A percentile compares a stretch with the other conserved stretches of the same genome.
phyloP scores from a whole-genome alignment of 2,113 vertebrate species.

The Fregata magnificens region DNA sequence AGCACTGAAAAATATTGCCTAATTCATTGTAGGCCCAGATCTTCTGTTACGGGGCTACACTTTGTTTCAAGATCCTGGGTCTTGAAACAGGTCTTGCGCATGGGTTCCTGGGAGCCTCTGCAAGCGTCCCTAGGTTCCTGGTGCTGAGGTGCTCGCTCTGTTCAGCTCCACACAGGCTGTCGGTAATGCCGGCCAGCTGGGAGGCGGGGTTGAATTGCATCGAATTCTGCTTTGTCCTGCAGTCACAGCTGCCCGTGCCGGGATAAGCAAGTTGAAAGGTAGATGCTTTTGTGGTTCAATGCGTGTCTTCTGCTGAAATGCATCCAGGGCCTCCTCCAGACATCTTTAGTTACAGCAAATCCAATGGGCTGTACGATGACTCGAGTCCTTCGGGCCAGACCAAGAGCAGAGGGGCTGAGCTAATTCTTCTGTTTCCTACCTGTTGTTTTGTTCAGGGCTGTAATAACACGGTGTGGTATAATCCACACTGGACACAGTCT shows the following conservation, averaged over 20 bases:
- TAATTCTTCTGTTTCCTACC: not conserved
- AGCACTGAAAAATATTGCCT: not conserved
- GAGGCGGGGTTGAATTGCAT: not conserved
- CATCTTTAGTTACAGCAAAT: not conserved
- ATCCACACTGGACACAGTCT: not conserved
- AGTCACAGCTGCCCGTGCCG: not conserved
- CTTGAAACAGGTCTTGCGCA: not conserved
- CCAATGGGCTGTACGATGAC: not conserved
- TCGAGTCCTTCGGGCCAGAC: not conserved
- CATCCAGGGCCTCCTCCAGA: not conserved
- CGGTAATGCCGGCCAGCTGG: accelerated
- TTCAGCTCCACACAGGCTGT: not conserved
- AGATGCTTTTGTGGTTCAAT: not conserved
- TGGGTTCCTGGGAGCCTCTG: not conserved
- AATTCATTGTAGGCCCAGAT: not conserved
- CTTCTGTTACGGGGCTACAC: not conserved
- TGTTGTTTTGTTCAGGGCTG: not conserved
- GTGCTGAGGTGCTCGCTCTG: not conserved
- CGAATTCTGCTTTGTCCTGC: not conserved
- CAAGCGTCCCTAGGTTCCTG: accelerated
- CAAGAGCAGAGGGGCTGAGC: not conserved
- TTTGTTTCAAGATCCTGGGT: not conserved
- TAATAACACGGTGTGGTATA: not conserved
- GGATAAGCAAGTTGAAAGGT: not conserved
- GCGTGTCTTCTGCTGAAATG: not conserved